phyloP scores from a whole-genome alignment of 2,888 invertebrate genomes.

The Lepidochrysops patricia region DNA sequence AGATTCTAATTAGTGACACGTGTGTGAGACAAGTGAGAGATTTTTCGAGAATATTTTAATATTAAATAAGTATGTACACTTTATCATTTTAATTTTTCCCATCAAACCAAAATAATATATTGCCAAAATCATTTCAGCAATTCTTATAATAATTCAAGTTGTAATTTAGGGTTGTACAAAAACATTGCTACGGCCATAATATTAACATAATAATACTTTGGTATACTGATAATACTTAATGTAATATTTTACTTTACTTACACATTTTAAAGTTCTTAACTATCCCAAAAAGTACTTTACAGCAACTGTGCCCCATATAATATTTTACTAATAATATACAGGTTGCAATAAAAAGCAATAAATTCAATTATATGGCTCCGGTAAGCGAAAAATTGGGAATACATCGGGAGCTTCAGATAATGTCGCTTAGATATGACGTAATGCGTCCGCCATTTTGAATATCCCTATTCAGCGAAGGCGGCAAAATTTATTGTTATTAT shows the following conservation, averaged over 20 bases:
- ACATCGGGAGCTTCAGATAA: constrained; percentile 24
- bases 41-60: no score
- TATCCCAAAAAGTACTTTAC: neutral
- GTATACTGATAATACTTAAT: neutral
- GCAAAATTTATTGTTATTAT: constrained; percentile 63
- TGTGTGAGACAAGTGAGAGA: no score
- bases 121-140: no score
- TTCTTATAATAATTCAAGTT: no score
- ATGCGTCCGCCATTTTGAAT: constrained; percentile 25
- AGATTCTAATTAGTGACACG: neutral
- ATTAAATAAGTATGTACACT: no score
- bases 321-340: neutral
- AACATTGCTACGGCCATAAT: no score
- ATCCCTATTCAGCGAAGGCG: constrained; percentile 29
- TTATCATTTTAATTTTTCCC: no score
- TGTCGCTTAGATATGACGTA: constrained; percentile 26
- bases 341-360: constrained; percentile 2
- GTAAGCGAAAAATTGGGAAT: constrained; percentile 20
- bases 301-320: neutral
- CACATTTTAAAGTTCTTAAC: neutral
- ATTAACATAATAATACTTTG: neutral
- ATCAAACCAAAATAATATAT: no score
- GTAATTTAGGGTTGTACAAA: no score
- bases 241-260: neutral
- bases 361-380: neutral